A percentile compares a stretch with the other conserved stretches of the same genome.
Evolutionary conservation across 1,140 invertebrate species (phyloP).

Genomic region (Anthonomus grandis): DNA sequence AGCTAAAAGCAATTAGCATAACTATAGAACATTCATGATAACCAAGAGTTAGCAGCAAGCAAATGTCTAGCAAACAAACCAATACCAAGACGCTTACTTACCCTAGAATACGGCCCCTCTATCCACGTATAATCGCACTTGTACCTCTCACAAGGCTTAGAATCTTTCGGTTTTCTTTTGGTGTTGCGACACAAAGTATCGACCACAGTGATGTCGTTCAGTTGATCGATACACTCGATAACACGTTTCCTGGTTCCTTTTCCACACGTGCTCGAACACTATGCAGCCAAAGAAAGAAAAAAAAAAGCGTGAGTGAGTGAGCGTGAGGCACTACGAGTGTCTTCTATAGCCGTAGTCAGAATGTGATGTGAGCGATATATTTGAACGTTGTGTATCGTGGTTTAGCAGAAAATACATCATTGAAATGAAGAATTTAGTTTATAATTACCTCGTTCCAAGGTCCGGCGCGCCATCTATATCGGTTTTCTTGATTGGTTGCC

Average conservation of each 20-base stretch:
- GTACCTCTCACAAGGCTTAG: constrained; percentile 52
- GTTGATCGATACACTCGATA: constrained; percentile 57
- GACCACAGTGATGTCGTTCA: constrained; percentile 37
- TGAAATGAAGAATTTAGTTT: background rate
- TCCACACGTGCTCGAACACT: constrained; percentile 66
- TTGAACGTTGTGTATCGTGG: background rate
- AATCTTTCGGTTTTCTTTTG: constrained; percentile 51
- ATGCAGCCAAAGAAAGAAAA: too few species aligned
- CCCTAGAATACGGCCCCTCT: constrained; percentile 56
- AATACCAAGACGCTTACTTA: too few species aligned
- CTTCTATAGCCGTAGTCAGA: background rate
- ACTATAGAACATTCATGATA: too few species aligned
- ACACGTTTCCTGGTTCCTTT: constrained; percentile 58
- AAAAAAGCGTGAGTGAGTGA: background rate
- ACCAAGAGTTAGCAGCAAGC: too few species aligned
- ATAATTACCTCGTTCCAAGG: constrained; percentile 48
- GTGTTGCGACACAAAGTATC: constrained; percentile 43
- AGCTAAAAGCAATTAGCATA: too few species aligned
- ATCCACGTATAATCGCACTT: constrained; percentile 59
- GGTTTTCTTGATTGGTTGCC: constrained; percentile 19
- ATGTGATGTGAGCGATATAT: background rate
- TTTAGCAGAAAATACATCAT: background rate
- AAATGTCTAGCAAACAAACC: too few species aligned
- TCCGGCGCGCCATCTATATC: constrained; percentile 47
- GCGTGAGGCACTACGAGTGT: background rate